These are phyloP conservation scores for Agriopis aurantiaria DNA, from an alignment of 2,888 invertebrate genomes.

Conservation along the genomic window DNA sequence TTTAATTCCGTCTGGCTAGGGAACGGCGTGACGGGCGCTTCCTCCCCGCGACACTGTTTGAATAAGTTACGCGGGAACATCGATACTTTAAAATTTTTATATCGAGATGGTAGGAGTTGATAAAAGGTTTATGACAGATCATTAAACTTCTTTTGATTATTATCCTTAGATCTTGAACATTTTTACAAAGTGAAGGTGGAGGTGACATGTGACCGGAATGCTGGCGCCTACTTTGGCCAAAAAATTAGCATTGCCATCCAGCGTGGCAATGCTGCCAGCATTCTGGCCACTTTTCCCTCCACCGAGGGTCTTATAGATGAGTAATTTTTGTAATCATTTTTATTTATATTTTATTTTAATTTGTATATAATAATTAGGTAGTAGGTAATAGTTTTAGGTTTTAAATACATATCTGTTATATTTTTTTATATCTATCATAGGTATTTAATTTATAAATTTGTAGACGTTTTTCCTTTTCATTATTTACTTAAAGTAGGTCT, in stretches of 20 bases:
- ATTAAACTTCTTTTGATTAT: constrained; percentile 36
- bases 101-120: constrained; percentile 44
- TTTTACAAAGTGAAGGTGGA: neutral
- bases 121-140: constrained; percentile 28
- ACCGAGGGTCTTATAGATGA: too few relatives aligned
- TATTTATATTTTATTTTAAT: too few relatives aligned
- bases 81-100: constrained; percentile 50
- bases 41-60: constrained; percentile 73
- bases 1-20: constrained; percentile 81
- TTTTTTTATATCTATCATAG: neutral
- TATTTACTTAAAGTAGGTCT: neutral
- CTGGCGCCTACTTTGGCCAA: too few relatives aligned
- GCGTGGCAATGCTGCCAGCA: too few relatives aligned
- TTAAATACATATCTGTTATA: too few relatives aligned
- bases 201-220: too few relatives aligned
- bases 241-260: too few relatives aligned
- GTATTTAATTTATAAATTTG: neutral
- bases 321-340: too few relatives aligned
- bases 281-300: too few relatives aligned
- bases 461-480: neutral
- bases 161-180: constrained; percentile 15
- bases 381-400: too few relatives aligned
- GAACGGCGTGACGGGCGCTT: constrained; percentile 74
- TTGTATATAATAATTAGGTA: too few relatives aligned
- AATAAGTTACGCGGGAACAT: constrained; percentile 62